A percentile compares a stretch with the other conserved stretches of the same genome.
These are phyloP conservation scores for Pristis pectinata DNA, from an alignment of 2,797 vertebrate species.

Conservation along the genomic window DNA sequence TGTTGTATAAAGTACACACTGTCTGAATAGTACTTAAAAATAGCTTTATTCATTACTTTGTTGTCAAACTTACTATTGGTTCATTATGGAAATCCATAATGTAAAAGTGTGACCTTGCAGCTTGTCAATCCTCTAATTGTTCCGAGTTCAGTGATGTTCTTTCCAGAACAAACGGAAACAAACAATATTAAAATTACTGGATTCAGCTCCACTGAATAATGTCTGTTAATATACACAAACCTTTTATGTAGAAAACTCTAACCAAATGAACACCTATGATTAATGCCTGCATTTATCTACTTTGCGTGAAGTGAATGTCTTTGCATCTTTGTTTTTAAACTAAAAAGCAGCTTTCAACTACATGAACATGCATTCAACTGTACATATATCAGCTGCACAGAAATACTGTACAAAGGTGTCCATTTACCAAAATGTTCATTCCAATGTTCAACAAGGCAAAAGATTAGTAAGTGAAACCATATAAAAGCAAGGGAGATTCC, in stretches of 20 bases:
- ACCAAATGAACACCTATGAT: background rate
- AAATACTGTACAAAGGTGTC: background rate
- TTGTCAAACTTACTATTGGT: background rate
- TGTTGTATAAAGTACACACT: background rate
- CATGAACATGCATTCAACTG: background rate
- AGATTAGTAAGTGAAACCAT: background rate
- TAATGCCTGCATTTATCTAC: background rate
- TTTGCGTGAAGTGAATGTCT: background rate
- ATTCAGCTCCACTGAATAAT: background rate
- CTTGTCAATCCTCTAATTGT: slow-evolving; percentile 20
- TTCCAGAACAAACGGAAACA: slow-evolving; percentile 1
- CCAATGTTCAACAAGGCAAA: background rate
- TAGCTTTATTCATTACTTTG: slow-evolving; percentile 23
- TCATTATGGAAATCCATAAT: slow-evolving; percentile 13
- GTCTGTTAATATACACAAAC: background rate
- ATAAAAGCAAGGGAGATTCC: background rate
- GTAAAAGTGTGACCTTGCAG: slow-evolving; percentile 5
- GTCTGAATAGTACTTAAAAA: slow-evolving; percentile 5
- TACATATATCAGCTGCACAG: background rate
- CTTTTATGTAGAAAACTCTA: background rate
- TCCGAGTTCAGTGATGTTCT: background rate
- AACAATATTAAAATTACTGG: background rate
- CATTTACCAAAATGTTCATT: background rate
- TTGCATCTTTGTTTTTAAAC: background rate
- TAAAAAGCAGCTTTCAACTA: background rate